Conservation (phyloP, 1,140 invertebrate species). For the Leptopilina boulardi region DNA sequence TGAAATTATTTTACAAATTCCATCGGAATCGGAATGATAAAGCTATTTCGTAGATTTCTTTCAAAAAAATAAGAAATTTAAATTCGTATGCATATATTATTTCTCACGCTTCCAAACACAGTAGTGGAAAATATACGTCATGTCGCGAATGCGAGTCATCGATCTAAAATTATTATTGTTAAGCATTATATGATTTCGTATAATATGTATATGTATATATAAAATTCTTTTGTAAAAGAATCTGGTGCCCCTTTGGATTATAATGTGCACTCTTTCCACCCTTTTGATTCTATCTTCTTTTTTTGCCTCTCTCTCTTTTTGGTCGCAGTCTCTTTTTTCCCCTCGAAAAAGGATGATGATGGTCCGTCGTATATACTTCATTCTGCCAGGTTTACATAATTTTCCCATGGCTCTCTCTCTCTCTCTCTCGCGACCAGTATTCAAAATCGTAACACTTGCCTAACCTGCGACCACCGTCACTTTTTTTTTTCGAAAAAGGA, state of each 20-base stretch:
- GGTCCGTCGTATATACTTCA: conserved; percentile 54
- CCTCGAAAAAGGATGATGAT: conserved; percentile 6
- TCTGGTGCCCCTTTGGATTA: conserved; percentile 38
- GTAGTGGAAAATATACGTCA: conserved; percentile 23
- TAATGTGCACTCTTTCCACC: conserved; percentile 4
- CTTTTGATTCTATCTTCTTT: conserved; percentile 3
- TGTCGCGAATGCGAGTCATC: conserved; percentile 50
- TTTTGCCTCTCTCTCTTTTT: conserved; percentile 9
- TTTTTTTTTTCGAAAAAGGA: conserved; percentile 36
- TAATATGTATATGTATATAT: too few relatives aligned
- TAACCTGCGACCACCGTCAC: conserved; percentile 49
- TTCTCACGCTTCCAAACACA: neutral
- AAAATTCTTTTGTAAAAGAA: conserved; percentile 54
- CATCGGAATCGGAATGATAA: too few relatives aligned
- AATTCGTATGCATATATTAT: neutral
- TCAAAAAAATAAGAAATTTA: neutral
- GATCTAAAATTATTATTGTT: conserved; percentile 42
- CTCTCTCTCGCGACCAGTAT: conserved; percentile 47
- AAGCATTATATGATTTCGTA: conserved; percentile 47
- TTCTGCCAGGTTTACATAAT: conserved; percentile 71
- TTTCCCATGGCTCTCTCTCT: conserved; percentile 63
- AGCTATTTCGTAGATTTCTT: too few relatives aligned
- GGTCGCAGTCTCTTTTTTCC: conserved; percentile 10
- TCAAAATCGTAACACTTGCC: conserved; percentile 69
- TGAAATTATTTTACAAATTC: too few relatives aligned